Evolutionary conservation across 1,140 invertebrate species (phyloP).

Genomic region (Colletes gigas): DNA sequence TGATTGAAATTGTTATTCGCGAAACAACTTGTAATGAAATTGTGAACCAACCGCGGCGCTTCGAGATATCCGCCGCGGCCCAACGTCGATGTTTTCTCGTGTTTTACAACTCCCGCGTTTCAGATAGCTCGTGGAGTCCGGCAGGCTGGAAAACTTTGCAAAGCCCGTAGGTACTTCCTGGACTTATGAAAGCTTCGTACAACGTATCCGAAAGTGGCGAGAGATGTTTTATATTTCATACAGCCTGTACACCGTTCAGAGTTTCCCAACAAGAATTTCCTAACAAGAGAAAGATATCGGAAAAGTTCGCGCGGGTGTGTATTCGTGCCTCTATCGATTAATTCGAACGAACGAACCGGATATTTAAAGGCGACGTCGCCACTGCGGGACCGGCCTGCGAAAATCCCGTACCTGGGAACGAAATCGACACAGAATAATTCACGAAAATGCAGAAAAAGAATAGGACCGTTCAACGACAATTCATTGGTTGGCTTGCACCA

Average conservation of each 20-base stretch:
- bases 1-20: too few relatives aligned
- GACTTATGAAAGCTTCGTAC: conserved; percentile 11
- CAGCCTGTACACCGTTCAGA: background rate
- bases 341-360: background rate
- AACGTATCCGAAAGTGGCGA: conserved; percentile 31
- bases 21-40: too few relatives aligned
- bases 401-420: background rate
- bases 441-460: background rate
- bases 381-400: background rate
- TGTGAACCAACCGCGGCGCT: too few relatives aligned
- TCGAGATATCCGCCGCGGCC: background rate
- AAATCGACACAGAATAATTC: background rate
- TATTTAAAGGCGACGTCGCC: background rate
- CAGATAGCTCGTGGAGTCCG: background rate
- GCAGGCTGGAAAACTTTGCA: conserved; percentile 25
- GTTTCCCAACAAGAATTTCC: background rate
- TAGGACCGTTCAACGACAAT: background rate
- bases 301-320: background rate
- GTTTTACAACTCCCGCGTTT: conserved; percentile 1
- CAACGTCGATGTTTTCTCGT: background rate
- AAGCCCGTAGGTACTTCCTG: conserved; percentile 20
- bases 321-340: background rate
- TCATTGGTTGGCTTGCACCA: conserved; percentile 40
- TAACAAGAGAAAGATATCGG: background rate
- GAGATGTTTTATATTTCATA: conserved; percentile 26